Evolutionary conservation across 2,888 invertebrate species (phyloP).

Genomic region (Euplexia lucipara): DNA sequence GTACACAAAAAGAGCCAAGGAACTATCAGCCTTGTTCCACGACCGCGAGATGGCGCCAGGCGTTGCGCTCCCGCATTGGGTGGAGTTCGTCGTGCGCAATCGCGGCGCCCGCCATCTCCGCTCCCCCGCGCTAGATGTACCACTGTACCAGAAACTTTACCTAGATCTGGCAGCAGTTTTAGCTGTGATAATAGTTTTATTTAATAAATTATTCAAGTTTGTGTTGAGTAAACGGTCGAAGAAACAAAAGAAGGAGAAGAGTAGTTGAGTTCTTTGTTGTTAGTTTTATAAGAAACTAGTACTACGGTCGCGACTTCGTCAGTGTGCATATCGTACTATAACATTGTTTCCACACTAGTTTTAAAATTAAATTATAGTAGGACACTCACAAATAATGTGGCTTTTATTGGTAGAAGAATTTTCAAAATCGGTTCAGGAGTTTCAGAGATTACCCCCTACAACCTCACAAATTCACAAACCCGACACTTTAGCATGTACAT

Average conservation of each 20-base stretch:
- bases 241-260: conserved; percentile 39
- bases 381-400: no score
- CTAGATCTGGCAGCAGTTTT: conserved; percentile 70
- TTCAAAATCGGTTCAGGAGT: no score
- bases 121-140: conserved; percentile 73
- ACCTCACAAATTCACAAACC: no score
- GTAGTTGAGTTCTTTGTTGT: conserved; percentile 12
- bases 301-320: no score
- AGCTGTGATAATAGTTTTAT: conserved; percentile 20
- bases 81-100: conserved; percentile 92
- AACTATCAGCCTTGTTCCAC: conserved; percentile 76
- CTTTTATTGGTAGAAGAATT: no score
- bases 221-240: conserved; percentile 23
- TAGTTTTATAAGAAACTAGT: no score
- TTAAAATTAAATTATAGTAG: no score
- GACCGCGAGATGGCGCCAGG: conserved; percentile 90
- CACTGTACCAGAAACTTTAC: conserved; percentile 80
- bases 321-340: no score
- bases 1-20: conserved; percentile 71
- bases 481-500: no score
- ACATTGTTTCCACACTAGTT: no score
- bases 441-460: no score
- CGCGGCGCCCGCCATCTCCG: conserved; percentile 90
- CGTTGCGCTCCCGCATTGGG: conserved; percentile 92
- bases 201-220: conserved; percentile 21